Evolutionary conservation across 2,888 invertebrate species (phyloP).

Genomic region (Zelleria hepariella): DNA sequence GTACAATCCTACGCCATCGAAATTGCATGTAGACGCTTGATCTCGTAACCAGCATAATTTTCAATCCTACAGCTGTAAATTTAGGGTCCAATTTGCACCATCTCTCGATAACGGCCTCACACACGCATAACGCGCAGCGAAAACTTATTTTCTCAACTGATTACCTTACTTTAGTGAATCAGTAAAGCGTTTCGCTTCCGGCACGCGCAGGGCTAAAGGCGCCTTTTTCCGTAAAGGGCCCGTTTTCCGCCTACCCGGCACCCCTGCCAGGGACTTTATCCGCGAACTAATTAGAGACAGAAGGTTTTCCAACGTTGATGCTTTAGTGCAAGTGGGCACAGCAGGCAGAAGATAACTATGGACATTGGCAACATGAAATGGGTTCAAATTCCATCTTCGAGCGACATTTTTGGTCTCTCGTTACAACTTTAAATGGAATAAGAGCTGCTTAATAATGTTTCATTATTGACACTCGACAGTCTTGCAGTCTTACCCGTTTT

Average conservation of each 20-base stretch:
- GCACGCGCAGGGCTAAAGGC: conserved; percentile 15
- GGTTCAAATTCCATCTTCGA: no score
- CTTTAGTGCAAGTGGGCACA: no score
- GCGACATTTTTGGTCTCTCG: no score
- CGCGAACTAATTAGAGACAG: not conserved
- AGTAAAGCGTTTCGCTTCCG: conserved; percentile 15
- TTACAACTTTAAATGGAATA: no score
- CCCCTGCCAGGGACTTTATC: not conserved
- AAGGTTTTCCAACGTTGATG: no score
- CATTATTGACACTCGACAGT: no score
- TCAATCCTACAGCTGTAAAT: not conserved
- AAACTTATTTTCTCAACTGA: conserved; percentile 1
- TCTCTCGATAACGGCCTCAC: not conserved
- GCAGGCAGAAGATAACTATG: no score
- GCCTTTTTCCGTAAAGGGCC: conserved; percentile 20
- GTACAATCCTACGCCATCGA: no score
- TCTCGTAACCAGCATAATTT: not conserved
- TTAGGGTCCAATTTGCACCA: not conserved
- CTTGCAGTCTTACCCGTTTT: no score
- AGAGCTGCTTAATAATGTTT: no score
- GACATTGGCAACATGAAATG: no score
- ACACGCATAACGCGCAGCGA: not conserved
- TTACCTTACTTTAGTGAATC: conserved; percentile 22
- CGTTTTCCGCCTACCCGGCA: conserved; percentile 23
- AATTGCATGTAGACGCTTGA: no score